phyloP scores from a whole-genome alignment of 1,140 invertebrate species.

The Euura lappo region DNA sequence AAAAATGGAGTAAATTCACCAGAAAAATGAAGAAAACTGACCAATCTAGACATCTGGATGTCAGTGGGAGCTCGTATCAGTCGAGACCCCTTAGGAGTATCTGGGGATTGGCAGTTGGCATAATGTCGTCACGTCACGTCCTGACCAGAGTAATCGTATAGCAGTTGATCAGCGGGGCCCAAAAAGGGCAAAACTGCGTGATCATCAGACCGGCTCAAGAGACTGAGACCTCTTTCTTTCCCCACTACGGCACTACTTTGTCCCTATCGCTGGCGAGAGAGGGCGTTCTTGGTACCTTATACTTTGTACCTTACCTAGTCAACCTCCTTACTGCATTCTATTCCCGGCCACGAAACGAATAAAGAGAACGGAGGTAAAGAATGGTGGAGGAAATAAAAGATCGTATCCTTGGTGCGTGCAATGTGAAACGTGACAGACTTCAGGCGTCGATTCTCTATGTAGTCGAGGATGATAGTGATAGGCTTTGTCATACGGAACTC shows the following conservation, averaged over 20 bases:
- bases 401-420: constrained; percentile 46
- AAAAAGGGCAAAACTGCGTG: constrained; percentile 44
- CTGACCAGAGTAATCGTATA: constrained; percentile 16
- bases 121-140: constrained; percentile 47
- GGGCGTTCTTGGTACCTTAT: too few relatives aligned
- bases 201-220: constrained; percentile 40
- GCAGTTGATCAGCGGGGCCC: constrained; percentile 26
- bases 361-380: constrained; percentile 25
- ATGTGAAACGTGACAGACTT: constrained; percentile 53
- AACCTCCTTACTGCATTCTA: too few relatives aligned
- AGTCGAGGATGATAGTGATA: too few relatives aligned
- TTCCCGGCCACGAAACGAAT: too few relatives aligned
- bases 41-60: background rate
- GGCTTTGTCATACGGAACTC: too few relatives aligned
- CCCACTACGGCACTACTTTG: background rate
- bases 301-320: too few relatives aligned
- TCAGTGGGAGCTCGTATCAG: background rate
- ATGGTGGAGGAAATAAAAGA: constrained; percentile 18
- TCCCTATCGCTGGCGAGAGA: too few relatives aligned
- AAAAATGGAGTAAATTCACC: too few relatives aligned
- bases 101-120: constrained; percentile 29
- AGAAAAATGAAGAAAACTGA: too few relatives aligned
- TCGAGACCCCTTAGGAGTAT: background rate
- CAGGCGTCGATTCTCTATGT: background rate
- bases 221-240: background rate